Evolutionary conservation across 2,797 vertebrate species (phyloP).

Genomic region (Mormyrus hasselquistii): DNA sequence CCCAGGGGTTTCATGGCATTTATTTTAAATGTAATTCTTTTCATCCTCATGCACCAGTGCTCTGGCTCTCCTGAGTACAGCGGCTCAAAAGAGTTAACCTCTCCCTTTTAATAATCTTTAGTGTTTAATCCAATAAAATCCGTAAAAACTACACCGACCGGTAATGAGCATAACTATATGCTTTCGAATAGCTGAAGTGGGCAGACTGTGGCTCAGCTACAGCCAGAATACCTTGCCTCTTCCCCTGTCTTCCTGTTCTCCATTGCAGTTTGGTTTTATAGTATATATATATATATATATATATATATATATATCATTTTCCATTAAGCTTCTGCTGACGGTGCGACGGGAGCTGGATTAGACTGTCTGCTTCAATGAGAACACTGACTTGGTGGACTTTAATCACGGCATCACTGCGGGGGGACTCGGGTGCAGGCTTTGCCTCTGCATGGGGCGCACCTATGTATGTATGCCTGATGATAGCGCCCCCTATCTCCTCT

Average conservation of each 20-base stretch:
- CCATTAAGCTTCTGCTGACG: slow-evolving; percentile 50
- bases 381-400: slow-evolving; percentile 37
- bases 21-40: neutral
- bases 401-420: neutral
- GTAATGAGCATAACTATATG: neutral
- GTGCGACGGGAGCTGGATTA: slow-evolving; percentile 34
- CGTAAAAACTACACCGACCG: neutral
- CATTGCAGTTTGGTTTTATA: neutral
- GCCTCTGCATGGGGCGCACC: neutral
- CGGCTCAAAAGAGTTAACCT: neutral
- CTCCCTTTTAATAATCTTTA: neutral
- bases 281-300: neutral
- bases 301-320: slow-evolving; percentile 49
- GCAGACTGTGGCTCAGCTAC: neutral
- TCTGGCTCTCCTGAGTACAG: neutral
- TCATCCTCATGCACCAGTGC: neutral
- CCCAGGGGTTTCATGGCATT: neutral
- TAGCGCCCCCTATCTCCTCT: neutral
- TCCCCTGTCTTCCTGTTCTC: neutral
- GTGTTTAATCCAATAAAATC: neutral
- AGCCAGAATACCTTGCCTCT: neutral
- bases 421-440: neutral
- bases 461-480: neutral
- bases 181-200: neutral
- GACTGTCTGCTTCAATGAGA: slow-evolving; percentile 44